Base-by-base conservation (phyloP, 2,797 vertebrate genomes). In the Onychomys leucogaster region DNA sequence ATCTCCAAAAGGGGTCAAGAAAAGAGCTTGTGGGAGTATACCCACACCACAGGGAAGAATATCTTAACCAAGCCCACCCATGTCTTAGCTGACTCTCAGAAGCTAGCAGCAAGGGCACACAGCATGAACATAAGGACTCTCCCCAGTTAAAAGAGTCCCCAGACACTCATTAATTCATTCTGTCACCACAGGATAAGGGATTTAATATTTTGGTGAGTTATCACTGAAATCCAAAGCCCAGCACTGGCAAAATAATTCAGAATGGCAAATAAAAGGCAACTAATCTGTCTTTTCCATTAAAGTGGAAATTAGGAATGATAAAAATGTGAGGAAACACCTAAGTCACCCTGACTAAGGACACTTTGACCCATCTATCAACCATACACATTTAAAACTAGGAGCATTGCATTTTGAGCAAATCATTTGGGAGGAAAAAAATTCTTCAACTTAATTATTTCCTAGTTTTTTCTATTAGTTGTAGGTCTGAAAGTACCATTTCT, bases 381-480 rank as follows among this genome's bases (percentile, higher is more conserved):
- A 95, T 52, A 89, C 27, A 71, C 67, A 85, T 96, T 96, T 78
- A 37, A 91, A 96, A 82, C 52, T 2, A 73, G 65, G 21, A 93
- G 17, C 0, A 6, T 4, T 75, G 41, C 2, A 10, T 81, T 95
- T 29, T 59, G 43, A 94, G 81, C 59, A 96, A 78, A 61, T 71
- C 71, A 3, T 91, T 84, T 0, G 0, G 37, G 75, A 95, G 63
- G 65, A 90, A 43, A 94, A 94, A 43, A 91, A 63, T 75, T 81
- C 77, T 57, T 34, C 41, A 27, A 77, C 83, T 23, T 16, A 37
- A 61, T 21, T 10, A 83, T 55, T 57, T 89, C 41, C 49, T n/a
- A 75, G 83, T 25, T 88, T 80, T 52, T 85, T 61, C 76, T 87
- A 0, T 92, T 69, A 71, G 61, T 21, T 34, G 43, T 27, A 37